Evolutionary conservation across 2,113 vertebrate species (phyloP).

Genomic region (Patagioenas fasciata): DNA sequence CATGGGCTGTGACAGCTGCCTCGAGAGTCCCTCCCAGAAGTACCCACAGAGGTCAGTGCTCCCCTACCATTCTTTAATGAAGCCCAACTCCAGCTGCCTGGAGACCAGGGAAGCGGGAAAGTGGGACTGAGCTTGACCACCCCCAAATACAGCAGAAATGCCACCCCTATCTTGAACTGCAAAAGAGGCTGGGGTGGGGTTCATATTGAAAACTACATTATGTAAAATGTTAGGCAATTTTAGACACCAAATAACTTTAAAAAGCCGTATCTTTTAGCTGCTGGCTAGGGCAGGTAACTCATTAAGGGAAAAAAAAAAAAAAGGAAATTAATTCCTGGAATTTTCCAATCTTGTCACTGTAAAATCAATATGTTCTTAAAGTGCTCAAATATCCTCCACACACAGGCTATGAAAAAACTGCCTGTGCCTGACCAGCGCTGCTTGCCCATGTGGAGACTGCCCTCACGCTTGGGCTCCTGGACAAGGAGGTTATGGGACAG

Average conservation of each 20-base stretch:
- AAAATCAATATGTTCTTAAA: not conserved
- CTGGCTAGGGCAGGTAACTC: not conserved
- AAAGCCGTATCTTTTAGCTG: not conserved
- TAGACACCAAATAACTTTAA: not conserved
- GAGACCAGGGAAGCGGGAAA: not conserved
- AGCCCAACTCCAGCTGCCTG: not conserved
- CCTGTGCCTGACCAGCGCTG: not conserved
- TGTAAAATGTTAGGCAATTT: not conserved
- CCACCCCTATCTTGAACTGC: not conserved
- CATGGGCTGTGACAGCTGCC: not conserved
- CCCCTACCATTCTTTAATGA: not conserved
- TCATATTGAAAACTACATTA: not conserved
- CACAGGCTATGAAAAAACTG: not conserved
- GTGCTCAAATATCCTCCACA: not conserved
- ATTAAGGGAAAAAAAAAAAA: not conserved
- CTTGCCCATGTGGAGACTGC: accelerated
- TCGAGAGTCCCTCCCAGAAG: not conserved
- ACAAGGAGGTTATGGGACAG: not conserved
- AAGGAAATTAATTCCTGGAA: not conserved
- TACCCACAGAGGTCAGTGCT: not conserved
- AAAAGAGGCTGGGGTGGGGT: not conserved
- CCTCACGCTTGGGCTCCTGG: not conserved
- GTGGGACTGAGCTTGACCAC: not conserved
- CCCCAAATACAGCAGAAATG: not conserved
- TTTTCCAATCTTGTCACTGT: not conserved